Evolutionary conservation across 2,113 vertebrate species (phyloP).

Genomic region (Todiramphus saurophagus): DNA sequence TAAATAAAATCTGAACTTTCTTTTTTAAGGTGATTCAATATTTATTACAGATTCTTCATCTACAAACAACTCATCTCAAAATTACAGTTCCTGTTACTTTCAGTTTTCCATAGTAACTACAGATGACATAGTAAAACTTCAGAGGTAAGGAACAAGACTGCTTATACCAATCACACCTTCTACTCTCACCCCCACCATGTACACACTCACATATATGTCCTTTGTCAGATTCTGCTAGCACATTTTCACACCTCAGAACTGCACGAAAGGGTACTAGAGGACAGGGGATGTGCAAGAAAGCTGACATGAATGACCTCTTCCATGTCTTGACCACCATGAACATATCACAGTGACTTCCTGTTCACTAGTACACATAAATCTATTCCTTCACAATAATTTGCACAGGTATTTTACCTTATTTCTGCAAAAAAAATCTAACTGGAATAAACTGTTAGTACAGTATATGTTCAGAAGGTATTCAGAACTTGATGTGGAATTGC

Average conservation of each 20-base stretch:
- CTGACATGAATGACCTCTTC: neutral
- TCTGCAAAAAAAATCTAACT: neutral
- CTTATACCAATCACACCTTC: neutral
- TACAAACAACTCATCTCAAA: neutral
- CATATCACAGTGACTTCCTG: neutral
- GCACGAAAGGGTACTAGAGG: neutral
- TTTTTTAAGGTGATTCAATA: neutral
- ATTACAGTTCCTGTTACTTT: neutral
- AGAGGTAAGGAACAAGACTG: neutral
- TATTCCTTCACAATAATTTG: neutral
- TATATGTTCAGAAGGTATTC: neutral
- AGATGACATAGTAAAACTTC: neutral
- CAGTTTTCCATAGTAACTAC: neutral
- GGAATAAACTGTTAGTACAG: neutral
- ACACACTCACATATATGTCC: neutral
- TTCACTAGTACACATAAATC: neutral
- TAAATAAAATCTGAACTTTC: neutral
- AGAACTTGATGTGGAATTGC: neutral
- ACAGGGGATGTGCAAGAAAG: neutral
- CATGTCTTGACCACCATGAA: neutral
- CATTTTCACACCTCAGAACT: neutral
- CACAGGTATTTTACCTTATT: neutral
- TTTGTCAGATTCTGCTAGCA: neutral
- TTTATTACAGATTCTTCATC: neutral
- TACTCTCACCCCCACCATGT: rapidly evolving